phyloP scores from a whole-genome alignment of 2,888 invertebrate species.

The Alitta virens region DNA sequence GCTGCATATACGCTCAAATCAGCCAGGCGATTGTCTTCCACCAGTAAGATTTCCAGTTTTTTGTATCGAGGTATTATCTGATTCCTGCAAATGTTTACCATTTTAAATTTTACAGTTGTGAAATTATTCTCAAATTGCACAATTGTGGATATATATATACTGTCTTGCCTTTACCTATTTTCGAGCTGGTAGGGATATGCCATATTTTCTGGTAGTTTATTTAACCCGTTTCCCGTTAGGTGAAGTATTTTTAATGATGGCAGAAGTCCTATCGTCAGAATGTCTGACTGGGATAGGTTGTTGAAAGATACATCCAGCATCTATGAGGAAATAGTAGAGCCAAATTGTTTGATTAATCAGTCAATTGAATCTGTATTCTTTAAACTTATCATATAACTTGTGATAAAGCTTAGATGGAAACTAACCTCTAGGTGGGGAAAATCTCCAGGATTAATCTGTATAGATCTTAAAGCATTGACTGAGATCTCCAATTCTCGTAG shows the following conservation, averaged over 20 bases:
- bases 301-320: slow-evolving; percentile 55
- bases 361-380: not conserved
- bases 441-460: slow-evolving; percentile 41
- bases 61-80: slow-evolving; percentile 33
- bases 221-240: slow-evolving; percentile 51
- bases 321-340: slow-evolving; percentile 31
- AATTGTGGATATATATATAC: no score
- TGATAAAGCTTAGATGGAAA: not conserved
- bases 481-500: slow-evolving; percentile 52
- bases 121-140: no score
- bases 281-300: slow-evolving; percentile 50
- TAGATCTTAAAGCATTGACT: slow-evolving; percentile 49
- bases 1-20: slow-evolving; percentile 51
- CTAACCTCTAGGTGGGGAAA: slow-evolving; percentile 49
- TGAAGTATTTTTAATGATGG: slow-evolving; percentile 47
- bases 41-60: slow-evolving; percentile 47
- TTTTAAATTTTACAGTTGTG: no score
- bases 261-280: slow-evolving; percentile 47
- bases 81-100: not conserved
- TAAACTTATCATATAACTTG: not conserved
- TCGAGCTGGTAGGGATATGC: slow-evolving; percentile 39
- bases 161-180: no score
- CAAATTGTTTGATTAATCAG: no score
- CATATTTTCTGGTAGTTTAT: slow-evolving; percentile 45
- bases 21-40: slow-evolving; percentile 52